A percentile compares a stretch with the other conserved stretches of the same genome.
Conservation (phyloP, 1,140 invertebrate species). For the Ceratitis capitata region DNA sequence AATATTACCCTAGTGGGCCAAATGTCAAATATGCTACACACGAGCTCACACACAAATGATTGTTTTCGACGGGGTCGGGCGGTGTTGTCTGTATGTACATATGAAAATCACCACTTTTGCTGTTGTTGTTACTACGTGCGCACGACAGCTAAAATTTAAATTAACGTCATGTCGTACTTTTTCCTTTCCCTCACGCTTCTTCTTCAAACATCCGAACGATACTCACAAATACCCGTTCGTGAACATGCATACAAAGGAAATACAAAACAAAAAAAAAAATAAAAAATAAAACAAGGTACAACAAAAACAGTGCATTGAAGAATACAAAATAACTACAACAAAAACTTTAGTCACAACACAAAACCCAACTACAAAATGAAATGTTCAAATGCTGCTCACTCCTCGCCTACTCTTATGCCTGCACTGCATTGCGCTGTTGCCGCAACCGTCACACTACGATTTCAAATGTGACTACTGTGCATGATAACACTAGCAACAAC, state of each 20-base stretch:
- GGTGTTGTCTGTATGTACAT: too few species aligned
- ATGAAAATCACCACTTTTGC: background rate
- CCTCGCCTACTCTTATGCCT: background rate
- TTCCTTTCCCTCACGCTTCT: background rate
- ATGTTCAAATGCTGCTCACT: background rate
- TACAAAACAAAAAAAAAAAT: too few species aligned
- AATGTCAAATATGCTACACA: background rate
- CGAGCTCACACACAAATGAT: background rate
- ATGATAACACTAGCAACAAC: background rate
- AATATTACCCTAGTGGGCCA: background rate
- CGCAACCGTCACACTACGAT: background rate
- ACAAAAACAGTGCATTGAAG: background rate
- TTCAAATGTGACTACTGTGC: background rate
- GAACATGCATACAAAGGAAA: too few species aligned
- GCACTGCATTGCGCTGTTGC: background rate
- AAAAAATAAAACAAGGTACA: background rate
- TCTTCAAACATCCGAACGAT: background rate
- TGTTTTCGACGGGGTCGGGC: too few species aligned
- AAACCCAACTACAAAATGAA: background rate
- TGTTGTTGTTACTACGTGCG: background rate
- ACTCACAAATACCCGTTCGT: background rate
- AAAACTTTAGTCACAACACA: background rate
- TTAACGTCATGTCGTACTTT: background rate
- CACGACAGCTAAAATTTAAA: background rate
- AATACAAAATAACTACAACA: background rate